Conservation (phyloP, 2,888 invertebrate species). For the Lypha dubia region DNA sequence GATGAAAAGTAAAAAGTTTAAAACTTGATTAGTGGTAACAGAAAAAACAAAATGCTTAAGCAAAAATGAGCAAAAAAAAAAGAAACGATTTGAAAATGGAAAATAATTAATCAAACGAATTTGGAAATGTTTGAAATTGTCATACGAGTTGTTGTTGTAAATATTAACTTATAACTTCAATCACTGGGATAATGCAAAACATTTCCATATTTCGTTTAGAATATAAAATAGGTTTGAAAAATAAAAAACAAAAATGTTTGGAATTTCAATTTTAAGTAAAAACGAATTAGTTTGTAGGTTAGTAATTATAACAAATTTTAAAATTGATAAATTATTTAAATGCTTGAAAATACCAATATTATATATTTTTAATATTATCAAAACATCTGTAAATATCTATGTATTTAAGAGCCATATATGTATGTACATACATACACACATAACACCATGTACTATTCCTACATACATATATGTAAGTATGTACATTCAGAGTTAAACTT, state of each 20-base stretch:
- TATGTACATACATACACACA: neutral
- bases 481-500: neutral
- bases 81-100: neutral
- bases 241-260: neutral
- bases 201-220: no score
- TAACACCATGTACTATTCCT: no score
- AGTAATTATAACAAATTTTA: conserved; percentile 69
- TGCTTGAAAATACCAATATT: neutral
- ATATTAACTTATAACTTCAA: no score
- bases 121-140: no score
- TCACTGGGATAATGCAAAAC: no score
- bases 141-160: no score
- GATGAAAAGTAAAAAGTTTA: conserved; percentile 54
- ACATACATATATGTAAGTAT: neutral
- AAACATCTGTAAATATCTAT: neutral
- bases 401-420: conserved; percentile 7
- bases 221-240: no score
- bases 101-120: neutral
- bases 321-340: conserved; percentile 36
- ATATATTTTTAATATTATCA: neutral
- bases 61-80: conserved; percentile 11
- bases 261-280: conserved; percentile 70
- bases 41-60: conserved; percentile 35
- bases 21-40: conserved; percentile 56
- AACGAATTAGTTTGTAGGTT: conserved; percentile 71